phyloP scores from a whole-genome alignment of 2,113 vertebrate species.

The Tachycineta bicolor region DNA sequence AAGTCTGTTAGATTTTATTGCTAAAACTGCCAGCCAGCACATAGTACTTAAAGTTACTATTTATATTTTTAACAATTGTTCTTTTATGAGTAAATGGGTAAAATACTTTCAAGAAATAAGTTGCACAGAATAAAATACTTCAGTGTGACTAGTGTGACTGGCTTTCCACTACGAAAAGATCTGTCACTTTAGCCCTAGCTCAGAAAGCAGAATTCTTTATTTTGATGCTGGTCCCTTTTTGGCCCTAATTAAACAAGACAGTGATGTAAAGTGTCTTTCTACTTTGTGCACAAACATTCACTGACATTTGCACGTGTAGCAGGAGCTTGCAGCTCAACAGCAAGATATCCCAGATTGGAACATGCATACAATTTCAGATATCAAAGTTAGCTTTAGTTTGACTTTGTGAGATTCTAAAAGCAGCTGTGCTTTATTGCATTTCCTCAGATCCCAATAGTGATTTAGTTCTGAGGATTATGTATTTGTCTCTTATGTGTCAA shows the following conservation, averaged over 20 bases:
- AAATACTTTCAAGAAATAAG: background rate
- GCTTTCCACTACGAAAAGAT: background rate
- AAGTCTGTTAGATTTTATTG: background rate
- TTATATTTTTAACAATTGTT: background rate
- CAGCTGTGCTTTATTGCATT: slow-evolving; percentile 78
- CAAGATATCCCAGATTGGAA: slow-evolving; percentile 8
- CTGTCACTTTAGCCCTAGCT: background rate
- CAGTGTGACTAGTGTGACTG: background rate
- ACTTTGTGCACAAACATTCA: slow-evolving; percentile 4
- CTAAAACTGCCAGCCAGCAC: background rate
- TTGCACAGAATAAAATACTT: background rate
- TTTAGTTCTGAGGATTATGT: slow-evolving; percentile 81
- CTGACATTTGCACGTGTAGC: slow-evolving; percentile 53
- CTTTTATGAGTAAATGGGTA: background rate
- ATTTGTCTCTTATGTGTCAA: slow-evolving; percentile 86
- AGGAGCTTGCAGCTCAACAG: slow-evolving; percentile 40
- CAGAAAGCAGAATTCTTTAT: background rate
- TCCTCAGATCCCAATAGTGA: slow-evolving; percentile 79
- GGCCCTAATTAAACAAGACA: slow-evolving; percentile 70
- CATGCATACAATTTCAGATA: slow-evolving; percentile 69
- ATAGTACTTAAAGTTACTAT: background rate
- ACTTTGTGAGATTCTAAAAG: slow-evolving; percentile 77
- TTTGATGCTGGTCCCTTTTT: slow-evolving; percentile 45
- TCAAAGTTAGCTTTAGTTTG: slow-evolving; percentile 79
- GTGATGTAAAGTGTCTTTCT: slow-evolving; percentile 42